These are phyloP conservation scores for Semicossyphus pulcher DNA, from an alignment of 2,113 vertebrate genomes.

Conservation along the genomic window DNA sequence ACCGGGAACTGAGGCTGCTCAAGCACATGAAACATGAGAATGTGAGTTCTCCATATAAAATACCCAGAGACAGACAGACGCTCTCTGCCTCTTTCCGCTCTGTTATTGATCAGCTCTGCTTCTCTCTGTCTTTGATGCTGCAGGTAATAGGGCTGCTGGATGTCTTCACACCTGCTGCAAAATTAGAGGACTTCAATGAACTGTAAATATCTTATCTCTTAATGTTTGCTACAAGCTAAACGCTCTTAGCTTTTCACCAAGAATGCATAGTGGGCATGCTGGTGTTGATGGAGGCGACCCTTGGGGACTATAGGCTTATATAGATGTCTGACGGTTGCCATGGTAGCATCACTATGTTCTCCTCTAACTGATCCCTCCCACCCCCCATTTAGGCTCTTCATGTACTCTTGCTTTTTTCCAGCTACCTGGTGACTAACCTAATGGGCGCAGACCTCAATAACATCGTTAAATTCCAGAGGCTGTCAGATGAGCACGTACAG, in stretches of 20 bases:
- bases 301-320: constrained; percentile 21
- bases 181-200: constrained; percentile 94
- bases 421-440: constrained; percentile 96
- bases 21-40: constrained; percentile 96
- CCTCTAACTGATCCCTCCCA: not conserved
- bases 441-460: constrained; percentile 99
- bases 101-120: constrained; percentile 45
- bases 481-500: constrained; percentile 97
- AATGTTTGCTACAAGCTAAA: not conserved
- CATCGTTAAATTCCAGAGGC: constrained; percentile 96
- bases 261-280: not conserved
- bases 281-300: not conserved
- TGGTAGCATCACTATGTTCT: constrained; percentile 46
- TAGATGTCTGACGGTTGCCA: constrained; percentile 53
- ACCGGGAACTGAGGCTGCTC: constrained; percentile 94
- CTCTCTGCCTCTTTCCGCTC: not conserved
- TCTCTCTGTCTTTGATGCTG: constrained; percentile 36
- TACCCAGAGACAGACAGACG: constrained; percentile 16
- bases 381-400: not conserved
- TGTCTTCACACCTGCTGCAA: constrained; percentile 93
- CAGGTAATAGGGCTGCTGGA: constrained; percentile 92
- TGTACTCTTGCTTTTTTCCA: constrained; percentile 64
- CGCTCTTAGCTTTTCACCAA: constrained; percentile 4
- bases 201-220: constrained; percentile 87
- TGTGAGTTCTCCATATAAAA: constrained; percentile 66